Evolutionary conservation across 2,888 invertebrate species (phyloP), one percentile per base, ranked within the genome.

Genomic region (Diogma glabrata): DNA sequence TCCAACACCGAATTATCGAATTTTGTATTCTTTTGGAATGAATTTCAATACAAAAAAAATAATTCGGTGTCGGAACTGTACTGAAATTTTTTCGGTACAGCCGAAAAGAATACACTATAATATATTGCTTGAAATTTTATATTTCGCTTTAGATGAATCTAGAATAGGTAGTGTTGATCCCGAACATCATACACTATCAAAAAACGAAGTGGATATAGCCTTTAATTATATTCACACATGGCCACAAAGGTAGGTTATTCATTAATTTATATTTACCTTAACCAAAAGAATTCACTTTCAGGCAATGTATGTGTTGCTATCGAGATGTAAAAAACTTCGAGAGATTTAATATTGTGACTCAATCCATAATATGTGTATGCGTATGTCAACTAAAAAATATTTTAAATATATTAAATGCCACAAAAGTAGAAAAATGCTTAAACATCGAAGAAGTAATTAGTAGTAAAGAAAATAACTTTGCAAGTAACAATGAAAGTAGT

Each of bases 271-370:
- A 38, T 19, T 51, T 9, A n/a, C 51, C 10, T 33, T 24, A 49
- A 30, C 19, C 30, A 30, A 45, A 14, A 57, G 52, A 58, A 57
- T 55, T 64, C 56, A 56, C 46, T 75, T 78, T 54, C 69, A 90
- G 91, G 67, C 93, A 94, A 74, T 94, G 94, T 67, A 90, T 92
- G 84, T 94, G 94, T 71, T 87, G 91, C 71, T 93, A 89, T 70
- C 80, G 92, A 60, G 93, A 93, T 72, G 80, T 82, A 52, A 91
- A 91, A 70, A 93, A 93, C 71, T 87, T 90, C 71, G 93, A 93
- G 66, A 79, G 90, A 59, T 88, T 93, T 68, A 90, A 90, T 69
- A 76, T 87, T 63, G 77, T 94, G 60, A 85, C 91, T 33, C 92
- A 93, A 68, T 87, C 90, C 57, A 80, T 93, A 60, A 79, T 93